phyloP scores from a whole-genome alignment of 1,140 invertebrate species.

The Callitettix versicolor region DNA sequence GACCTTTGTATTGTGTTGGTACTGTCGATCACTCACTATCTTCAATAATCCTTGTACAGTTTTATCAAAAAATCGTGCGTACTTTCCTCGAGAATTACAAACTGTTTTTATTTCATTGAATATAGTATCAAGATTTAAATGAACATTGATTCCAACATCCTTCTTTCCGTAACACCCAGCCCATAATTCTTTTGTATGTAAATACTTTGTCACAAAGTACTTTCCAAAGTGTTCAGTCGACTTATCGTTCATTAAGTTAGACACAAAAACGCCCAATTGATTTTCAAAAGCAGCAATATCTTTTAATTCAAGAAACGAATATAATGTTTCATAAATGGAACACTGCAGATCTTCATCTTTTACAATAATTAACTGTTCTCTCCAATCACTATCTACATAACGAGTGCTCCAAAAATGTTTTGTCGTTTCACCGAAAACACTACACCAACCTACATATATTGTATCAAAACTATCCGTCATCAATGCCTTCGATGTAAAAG shows the following conservation, averaged over 20 bases:
- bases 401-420: slow-evolving; percentile 13
- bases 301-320: slow-evolving; percentile 9
- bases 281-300: not conserved
- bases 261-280: not conserved
- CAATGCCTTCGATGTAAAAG: slow-evolving; percentile 4
- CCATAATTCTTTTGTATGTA: slow-evolving; percentile 7
- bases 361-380: slow-evolving; percentile 6
- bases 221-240: slow-evolving; percentile 6
- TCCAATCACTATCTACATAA: slow-evolving; percentile 16
- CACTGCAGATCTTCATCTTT: slow-evolving; percentile 14
- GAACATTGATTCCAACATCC: slow-evolving; percentile 5
- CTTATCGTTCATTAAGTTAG: not conserved
- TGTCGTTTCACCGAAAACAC: slow-evolving; percentile 8
- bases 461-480: slow-evolving; percentile 8
- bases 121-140: slow-evolving; percentile 12
- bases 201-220: slow-evolving; percentile 10
- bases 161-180: slow-evolving; percentile 12
- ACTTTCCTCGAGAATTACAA: slow-evolving; percentile 4
- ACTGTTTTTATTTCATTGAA: slow-evolving; percentile 13
- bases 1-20: slow-evolving; percentile 8
- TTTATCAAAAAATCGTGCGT: slow-evolving; percentile 3
- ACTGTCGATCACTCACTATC: slow-evolving; percentile 11
- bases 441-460: slow-evolving; percentile 6
- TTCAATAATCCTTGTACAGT: slow-evolving; percentile 13
- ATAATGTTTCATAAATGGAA: slow-evolving; percentile 15